phyloP scores from a whole-genome alignment of 2,888 invertebrate genomes.

The Cheilosia variabilis region DNA sequence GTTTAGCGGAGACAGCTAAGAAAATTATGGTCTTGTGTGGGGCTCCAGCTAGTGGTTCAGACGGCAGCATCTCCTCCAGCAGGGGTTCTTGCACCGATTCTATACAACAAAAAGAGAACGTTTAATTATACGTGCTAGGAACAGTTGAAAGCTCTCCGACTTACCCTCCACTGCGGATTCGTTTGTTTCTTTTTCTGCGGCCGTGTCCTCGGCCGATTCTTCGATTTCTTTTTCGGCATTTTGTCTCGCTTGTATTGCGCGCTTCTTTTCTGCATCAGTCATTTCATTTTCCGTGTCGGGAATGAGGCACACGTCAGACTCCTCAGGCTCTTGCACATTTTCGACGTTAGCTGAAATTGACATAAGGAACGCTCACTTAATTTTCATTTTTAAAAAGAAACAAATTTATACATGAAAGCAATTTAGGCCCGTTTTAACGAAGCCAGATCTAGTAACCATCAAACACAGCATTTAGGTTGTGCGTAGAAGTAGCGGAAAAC shows the following conservation, averaged over 20 bases:
- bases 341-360: constrained; percentile 83
- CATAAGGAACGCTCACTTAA: not conserved
- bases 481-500: too few species aligned
- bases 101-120: constrained; percentile 14
- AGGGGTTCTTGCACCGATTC: constrained; percentile 84
- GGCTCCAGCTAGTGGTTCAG: constrained; percentile 79
- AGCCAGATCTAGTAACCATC: too few species aligned
- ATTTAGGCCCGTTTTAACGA: too few species aligned
- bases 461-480: too few species aligned
- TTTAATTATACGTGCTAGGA: not conserved
- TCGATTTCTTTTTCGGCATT: constrained; percentile 81
- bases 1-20: constrained; percentile 79
- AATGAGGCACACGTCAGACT: constrained; percentile 88
- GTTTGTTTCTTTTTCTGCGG: constrained; percentile 64
- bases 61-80: constrained; percentile 83
- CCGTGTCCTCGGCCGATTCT: constrained; percentile 43
- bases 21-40: constrained; percentile 81
- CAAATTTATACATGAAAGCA: too few species aligned
- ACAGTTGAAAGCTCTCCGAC: not conserved
- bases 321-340: constrained; percentile 85
- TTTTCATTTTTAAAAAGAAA: too few species aligned
- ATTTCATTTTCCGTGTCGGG: constrained; percentile 88
- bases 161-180: constrained; percentile 76
- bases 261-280: constrained; percentile 88
- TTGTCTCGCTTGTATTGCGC: constrained; percentile 84